Conservation (phyloP, 2,113 vertebrate genomes). For the Paramormyrops kingsleyae region DNA sequence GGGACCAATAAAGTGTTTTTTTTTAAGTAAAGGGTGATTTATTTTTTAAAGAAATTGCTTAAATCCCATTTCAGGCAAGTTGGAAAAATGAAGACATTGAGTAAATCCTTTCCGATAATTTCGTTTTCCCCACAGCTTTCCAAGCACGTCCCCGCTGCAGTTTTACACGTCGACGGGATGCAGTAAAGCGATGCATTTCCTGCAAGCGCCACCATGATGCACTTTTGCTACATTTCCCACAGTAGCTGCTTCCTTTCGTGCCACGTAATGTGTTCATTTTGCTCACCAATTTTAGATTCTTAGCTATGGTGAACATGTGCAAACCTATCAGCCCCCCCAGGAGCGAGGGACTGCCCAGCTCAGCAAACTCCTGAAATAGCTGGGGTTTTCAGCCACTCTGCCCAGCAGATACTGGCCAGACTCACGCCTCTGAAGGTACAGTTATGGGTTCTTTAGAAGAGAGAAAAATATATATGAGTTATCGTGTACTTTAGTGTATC, state of each 20-base stretch:
- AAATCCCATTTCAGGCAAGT: neutral
- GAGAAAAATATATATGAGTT: neutral
- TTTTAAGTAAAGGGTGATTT: neutral
- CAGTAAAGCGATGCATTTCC: neutral
- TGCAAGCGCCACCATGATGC: neutral
- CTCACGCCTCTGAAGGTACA: neutral
- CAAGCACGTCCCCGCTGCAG: neutral
- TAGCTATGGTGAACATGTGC: conserved; percentile 35
- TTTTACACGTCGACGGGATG: neutral
- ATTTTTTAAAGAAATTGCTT: neutral
- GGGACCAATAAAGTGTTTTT: neutral
- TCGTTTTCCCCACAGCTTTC: neutral
- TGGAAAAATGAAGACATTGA: neutral
- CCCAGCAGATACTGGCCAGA: conserved; percentile 17
- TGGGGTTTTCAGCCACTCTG: conserved; percentile 9
- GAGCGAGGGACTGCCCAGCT: conserved; percentile 27
- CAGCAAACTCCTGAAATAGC: conserved; percentile 41
- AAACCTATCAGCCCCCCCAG: conserved; percentile 41
- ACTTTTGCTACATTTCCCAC: neutral
- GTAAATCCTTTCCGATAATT: neutral
- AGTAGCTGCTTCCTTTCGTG: neutral
- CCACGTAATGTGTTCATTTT: conserved; percentile 20
- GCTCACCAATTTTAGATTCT: conserved; percentile 44
- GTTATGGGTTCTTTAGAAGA: neutral
- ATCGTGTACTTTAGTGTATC: neutral